These are phyloP conservation scores for Thalassarche chlororhynchos DNA, from an alignment of 2,113 vertebrate genomes.

Conservation along the genomic window DNA sequence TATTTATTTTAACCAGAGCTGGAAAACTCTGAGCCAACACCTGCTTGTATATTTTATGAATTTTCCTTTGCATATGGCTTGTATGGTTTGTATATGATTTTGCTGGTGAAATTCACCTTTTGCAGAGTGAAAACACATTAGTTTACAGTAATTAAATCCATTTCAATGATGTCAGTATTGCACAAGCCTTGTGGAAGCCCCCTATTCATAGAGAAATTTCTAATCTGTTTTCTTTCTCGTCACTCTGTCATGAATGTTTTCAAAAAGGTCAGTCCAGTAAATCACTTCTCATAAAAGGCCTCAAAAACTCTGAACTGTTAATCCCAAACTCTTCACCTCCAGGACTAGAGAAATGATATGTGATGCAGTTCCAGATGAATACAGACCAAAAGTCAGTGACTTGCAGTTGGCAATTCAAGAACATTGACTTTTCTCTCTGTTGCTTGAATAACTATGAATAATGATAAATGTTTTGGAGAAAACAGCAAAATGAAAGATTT, in stretches of 20 bases:
- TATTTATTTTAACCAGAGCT: not conserved
- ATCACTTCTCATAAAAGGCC: not conserved
- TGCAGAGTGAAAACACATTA: not conserved
- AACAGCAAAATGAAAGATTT: not conserved
- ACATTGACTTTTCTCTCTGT: not conserved
- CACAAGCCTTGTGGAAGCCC: not conserved
- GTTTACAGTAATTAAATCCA: not conserved
- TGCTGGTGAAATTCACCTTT: not conserved
- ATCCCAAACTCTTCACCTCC: not conserved
- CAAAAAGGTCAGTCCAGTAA: not conserved
- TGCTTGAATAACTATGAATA: not conserved
- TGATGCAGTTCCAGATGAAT: not conserved
- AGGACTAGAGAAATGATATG: not conserved
- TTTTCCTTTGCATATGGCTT: not conserved
- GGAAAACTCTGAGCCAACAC: not conserved
- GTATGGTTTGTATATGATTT: not conserved
- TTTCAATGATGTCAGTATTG: not conserved
- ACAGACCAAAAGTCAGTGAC: not conserved
- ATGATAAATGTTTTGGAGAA: not conserved
- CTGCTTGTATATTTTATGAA: not conserved
- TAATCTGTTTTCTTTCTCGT: not conserved
- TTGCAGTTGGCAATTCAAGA: not conserved
- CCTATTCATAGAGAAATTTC: not conserved
- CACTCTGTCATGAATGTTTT: not conserved
- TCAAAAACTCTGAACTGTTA: not conserved